phyloP scores from a whole-genome alignment of 1,140 invertebrate genomes.

The Dolichoris vasculosae region DNA sequence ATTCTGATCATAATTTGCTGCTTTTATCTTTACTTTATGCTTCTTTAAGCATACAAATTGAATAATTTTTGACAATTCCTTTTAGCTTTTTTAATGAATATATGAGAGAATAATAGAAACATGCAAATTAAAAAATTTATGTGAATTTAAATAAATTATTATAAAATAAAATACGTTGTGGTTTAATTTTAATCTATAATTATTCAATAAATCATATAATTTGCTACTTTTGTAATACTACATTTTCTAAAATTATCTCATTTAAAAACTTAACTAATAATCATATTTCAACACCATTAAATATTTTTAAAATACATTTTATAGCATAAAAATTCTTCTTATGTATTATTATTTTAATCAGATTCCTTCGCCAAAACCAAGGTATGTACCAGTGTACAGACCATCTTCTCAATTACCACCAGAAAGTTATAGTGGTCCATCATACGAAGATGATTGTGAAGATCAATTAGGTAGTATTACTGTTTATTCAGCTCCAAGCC shows the following conservation, averaged over 20 bases:
- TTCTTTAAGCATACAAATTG: too few relatives aligned
- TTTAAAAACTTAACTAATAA: too few relatives aligned
- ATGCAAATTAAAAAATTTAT: background rate
- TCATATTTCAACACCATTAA: background rate
- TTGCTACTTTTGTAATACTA: too few relatives aligned
- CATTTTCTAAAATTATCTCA: too few relatives aligned
- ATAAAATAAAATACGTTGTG: background rate
- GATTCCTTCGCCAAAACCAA: slow-evolving; percentile 20
- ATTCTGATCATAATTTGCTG: too few relatives aligned
- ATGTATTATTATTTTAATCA: background rate
- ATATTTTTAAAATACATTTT: too few relatives aligned
- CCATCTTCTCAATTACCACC: background rate
- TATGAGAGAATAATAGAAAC: background rate
- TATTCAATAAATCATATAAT: too few relatives aligned
- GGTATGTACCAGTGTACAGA: background rate
- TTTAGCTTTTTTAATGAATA: too few relatives aligned
- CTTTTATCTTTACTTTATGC: too few relatives aligned
- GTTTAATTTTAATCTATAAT: too few relatives aligned
- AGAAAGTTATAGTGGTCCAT: slow-evolving; percentile 12
- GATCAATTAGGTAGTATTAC: slow-evolving; percentile 1
- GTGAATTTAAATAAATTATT: background rate
- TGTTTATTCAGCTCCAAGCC: background rate
- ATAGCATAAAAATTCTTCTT: background rate
- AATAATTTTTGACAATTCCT: too few relatives aligned
- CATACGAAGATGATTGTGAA: slow-evolving; percentile 17